phyloP scores from a whole-genome alignment of 2,888 invertebrate species.

The Allolobophora icterica region DNA sequence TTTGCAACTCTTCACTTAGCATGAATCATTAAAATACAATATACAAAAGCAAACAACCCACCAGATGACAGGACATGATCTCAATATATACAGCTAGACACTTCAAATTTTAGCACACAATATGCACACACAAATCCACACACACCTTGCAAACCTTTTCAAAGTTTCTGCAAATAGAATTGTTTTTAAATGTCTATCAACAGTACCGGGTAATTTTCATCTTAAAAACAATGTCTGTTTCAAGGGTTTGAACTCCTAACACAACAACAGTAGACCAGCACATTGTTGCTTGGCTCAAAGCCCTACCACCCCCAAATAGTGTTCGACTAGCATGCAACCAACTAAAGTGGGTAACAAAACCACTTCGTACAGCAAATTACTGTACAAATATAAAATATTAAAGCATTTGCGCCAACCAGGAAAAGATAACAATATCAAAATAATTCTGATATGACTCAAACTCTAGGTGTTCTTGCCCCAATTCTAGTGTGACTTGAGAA shows the following conservation, averaged over 20 bases:
- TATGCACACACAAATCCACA: neutral
- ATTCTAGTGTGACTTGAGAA: neutral
- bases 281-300: neutral
- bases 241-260: neutral
- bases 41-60: neutral
- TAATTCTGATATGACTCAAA: neutral
- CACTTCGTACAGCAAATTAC: neutral
- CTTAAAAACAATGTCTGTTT: neutral
- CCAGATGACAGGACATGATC: neutral
- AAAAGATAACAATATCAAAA: neutral
- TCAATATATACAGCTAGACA: neutral
- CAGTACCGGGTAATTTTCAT: too few species aligned
- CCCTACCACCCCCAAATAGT: neutral
- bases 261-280: neutral
- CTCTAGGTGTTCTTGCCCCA: neutral
- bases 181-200: neutral
- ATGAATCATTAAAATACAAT: neutral
- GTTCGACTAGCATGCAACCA: neutral
- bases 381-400: neutral
- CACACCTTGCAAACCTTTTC: too few species aligned
- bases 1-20: neutral
- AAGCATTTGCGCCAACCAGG: neutral
- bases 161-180: neutral
- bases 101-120: neutral
- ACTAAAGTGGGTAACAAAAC: neutral